phyloP scores from a whole-genome alignment of 2,888 invertebrate genomes.

The Hermaeophaga mercurialis region DNA sequence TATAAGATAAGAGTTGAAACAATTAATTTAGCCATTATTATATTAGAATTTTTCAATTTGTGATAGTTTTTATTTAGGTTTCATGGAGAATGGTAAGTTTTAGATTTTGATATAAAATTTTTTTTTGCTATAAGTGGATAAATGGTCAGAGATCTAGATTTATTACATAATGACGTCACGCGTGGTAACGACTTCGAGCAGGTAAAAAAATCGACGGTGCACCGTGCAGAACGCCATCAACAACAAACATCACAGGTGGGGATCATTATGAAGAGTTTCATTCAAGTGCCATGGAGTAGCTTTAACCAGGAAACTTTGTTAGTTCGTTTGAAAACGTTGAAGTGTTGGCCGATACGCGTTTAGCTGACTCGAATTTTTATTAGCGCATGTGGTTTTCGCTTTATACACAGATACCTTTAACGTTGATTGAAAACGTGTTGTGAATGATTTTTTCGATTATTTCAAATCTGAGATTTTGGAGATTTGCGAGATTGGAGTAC shows the following conservation, averaged over 20 bases:
- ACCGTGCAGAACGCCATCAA: conserved; percentile 15
- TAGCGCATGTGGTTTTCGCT: conserved; percentile 12
- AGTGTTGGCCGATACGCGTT: not conserved
- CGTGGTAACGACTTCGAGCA: not conserved
- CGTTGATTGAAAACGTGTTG: conserved; percentile 18
- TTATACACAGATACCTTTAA: not conserved
- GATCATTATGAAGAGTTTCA: conserved; percentile 16
- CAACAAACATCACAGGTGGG: conserved; percentile 16
- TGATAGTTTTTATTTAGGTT: too few species aligned
- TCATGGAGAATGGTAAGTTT: too few species aligned
- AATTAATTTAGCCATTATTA: too few species aligned
- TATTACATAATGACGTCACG: not conserved
- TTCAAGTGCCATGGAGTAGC: conserved; percentile 12
- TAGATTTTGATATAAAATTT: too few species aligned
- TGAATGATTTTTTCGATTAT: conserved; percentile 7
- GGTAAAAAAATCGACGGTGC: not conserved
- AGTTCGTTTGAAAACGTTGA: conserved; percentile 16
- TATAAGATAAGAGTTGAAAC: too few species aligned
- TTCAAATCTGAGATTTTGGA: not conserved
- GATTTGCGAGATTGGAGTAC: not conserved
- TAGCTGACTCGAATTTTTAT: conserved; percentile 20
- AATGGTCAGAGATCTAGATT: too few species aligned
- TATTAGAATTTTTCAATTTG: too few species aligned
- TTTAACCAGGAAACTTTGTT: conserved; percentile 20
- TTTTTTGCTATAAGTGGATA: too few species aligned